Base-by-base conservation (phyloP, 2,113 vertebrate species). In the Garra rufa region DNA sequence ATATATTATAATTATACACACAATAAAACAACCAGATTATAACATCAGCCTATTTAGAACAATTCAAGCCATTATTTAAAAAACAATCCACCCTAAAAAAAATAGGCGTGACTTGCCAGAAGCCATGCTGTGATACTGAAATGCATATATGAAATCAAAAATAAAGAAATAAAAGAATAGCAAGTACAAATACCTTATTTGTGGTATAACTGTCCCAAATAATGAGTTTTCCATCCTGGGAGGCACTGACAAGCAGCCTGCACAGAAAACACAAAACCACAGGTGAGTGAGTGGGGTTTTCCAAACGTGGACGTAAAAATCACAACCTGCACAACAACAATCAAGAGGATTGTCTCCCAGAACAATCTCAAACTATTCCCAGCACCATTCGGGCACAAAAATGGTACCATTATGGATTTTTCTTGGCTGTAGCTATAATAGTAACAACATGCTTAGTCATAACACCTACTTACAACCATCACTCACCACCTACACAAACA, bases 151-250 rank as follows among this genome's bases (percentile, higher is more conserved):
- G 13, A 44, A 6, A 24, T 30, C 0, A 24, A 21, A 19, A 52
- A 6, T 50, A 15, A 48, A 48, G 4, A 48, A 67, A 17, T 1
- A 19, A 46, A 7, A 28, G 17, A 65, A 67, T 1, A 28, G 13
- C 44, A 30, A 50, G 7, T n/a, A 55, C 52, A 71, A 52, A 41
- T 30, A 97, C 98, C 97, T 99, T 99, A 93, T 99, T 99, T 93
- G 98, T 99, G 94, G 98, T 99, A 92, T 99, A 99, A 94, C 98
- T 99, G 92, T 99, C 98, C 98, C 98, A 99, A 90, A 99, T 99
- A 91, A 99, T 99, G 78, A 99, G 96, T 90, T 99, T 99, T 50
- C 98, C 98, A 94, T 99, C 98, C 96, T 99, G 98, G 85, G 98
- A 99, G 92, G 98, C 98, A 88, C 98, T 99, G 93, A 99, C 98